Evolutionary conservation across 2,888 invertebrate species (phyloP), one percentile per base, ranked within the genome.

Genomic region (Sthenelais limicola): DNA sequence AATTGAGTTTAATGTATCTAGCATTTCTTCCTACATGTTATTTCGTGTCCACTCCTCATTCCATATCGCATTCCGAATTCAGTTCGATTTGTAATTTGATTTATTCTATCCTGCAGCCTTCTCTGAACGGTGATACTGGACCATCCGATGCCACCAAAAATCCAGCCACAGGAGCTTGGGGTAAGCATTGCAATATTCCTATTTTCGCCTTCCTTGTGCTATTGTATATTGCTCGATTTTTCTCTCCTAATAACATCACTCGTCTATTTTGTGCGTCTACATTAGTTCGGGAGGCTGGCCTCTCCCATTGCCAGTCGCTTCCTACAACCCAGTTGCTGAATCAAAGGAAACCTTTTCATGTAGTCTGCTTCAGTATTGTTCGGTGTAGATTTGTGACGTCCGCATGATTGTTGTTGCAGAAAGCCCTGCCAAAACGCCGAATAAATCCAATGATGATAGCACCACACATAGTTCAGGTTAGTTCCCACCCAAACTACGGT

Each of bases 71-170:
- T 43, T 43, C 43, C 9, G 43, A 43, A 43, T 43, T 9, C 18
- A 15, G 9, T 9, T 43, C 43, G 9, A 43, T 12, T 43, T 9
- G 43, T 28, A 21, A 3, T 32, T 35, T 28, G 7, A 56, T 12
- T 32, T 56, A 18, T 12, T 21, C 47, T 47, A 0, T 30, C 18
- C 43, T 66, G 7, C 24, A 71, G 68, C 74, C 74, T 18, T 74
- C 74, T n/a, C 68, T 74, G 28, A 74, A 71, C 52, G 74, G 74
- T 33, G 74, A 71, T 15, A 35, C 51, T 4, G 51, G 7, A 4
- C 18, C 52, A 18, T 35, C 49, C 3, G 32, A 43, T 18, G 51
- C 49, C 24, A 51, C 28, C 9, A 68, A 48, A 33, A 24, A 54
- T 26, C 66, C 28, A 43, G 48, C 70, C 5, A 38, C 62, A 18